Evolutionary conservation across 2,888 invertebrate genomes (phyloP).

Genomic region (Augochlorella aurata): DNA sequence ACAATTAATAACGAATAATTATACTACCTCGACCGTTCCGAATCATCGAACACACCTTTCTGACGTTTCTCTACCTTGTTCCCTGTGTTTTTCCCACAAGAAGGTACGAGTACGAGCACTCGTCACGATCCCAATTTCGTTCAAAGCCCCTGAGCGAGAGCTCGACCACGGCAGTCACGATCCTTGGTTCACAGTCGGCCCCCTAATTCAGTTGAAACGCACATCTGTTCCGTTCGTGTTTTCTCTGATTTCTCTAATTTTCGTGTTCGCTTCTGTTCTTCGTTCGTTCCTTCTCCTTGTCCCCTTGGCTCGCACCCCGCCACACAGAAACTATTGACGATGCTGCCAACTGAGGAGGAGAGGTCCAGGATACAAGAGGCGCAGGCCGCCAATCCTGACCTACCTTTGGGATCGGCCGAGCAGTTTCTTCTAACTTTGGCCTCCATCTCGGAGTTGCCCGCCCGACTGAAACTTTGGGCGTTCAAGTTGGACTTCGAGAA

Average conservation of each 20-base stretch:
- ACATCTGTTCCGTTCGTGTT: conserved; percentile 43
- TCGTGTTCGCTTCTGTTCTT: conserved; percentile 57
- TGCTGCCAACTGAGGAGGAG: conserved; percentile 99
- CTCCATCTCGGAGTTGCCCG: conserved; percentile 96
- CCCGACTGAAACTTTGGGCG: conserved; percentile 97
- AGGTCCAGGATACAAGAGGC: conserved; percentile 98
- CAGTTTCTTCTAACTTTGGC: conserved; percentile 98
- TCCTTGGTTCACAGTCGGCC: conserved; percentile 48
- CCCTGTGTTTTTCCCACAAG: conserved; percentile 29
- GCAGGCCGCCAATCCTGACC: conserved; percentile 94
- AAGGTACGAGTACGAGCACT: background rate
- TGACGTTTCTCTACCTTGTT: conserved; percentile 26
- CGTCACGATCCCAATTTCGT: conserved; percentile 51
- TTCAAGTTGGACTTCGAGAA: conserved; percentile 99
- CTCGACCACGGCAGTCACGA: conserved; percentile 8
- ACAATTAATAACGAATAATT: background rate
- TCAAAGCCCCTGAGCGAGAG: background rate
- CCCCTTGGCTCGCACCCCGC: conserved; percentile 20
- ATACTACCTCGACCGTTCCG: background rate
- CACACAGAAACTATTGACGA: conserved; percentile 92
- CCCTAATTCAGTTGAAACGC: conserved; percentile 49
- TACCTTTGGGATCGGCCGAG: conserved; percentile 97
- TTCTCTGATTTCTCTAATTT: conserved; percentile 66
- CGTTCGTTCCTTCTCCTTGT: conserved; percentile 46
- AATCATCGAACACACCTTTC: conserved; percentile 15